Percentiles rank a stretch among this genome's conserved stretches.
phyloP scores from a whole-genome alignment of 2,888 invertebrate genomes.

The Galeruca laticollis region DNA sequence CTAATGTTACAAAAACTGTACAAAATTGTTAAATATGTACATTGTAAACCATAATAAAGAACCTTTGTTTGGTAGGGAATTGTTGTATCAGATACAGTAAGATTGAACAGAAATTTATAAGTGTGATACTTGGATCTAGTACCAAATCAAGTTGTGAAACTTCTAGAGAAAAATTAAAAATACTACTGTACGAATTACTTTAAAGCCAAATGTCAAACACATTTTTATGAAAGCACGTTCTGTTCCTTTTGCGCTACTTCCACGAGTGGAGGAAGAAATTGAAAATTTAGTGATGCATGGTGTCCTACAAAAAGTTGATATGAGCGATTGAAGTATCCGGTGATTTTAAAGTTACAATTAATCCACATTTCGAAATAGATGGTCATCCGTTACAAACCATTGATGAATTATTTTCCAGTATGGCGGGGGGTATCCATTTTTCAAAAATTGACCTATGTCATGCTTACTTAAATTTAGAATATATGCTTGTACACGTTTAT shows the following conservation, averaged over 20 bases:
- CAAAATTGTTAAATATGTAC: neutral
- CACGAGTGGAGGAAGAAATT: slow-evolving; percentile 25
- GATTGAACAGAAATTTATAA: neutral
- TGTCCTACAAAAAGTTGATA: slow-evolving; percentile 39
- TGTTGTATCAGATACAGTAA: neutral
- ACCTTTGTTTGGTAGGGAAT: slow-evolving; percentile 6
- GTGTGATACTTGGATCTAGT: neutral
- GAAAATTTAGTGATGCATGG: slow-evolving; percentile 29
- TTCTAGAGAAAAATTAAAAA: slow-evolving; percentile 21
- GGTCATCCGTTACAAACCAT: slow-evolving; percentile 38
- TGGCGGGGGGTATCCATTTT: slow-evolving; percentile 51
- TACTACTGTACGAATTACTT: neutral
- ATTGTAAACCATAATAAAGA: neutral
- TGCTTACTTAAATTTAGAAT: slow-evolving; percentile 61
- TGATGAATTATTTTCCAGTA: slow-evolving; percentile 42
- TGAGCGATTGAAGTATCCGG: slow-evolving; percentile 18
- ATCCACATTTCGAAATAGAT: slow-evolving; percentile 31
- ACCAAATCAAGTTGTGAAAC: too few species aligned
- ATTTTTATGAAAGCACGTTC: slow-evolving; percentile 37
- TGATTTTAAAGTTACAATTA: slow-evolving; percentile 38
- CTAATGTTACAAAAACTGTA: neutral
- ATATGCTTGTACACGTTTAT: slow-evolving; percentile 55
- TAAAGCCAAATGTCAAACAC: slow-evolving; percentile 5
- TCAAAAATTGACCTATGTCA: slow-evolving; percentile 53
- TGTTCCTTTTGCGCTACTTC: slow-evolving; percentile 6